Conservation (phyloP, 2,888 invertebrate species). For the Apomyelois bistriatella region DNA sequence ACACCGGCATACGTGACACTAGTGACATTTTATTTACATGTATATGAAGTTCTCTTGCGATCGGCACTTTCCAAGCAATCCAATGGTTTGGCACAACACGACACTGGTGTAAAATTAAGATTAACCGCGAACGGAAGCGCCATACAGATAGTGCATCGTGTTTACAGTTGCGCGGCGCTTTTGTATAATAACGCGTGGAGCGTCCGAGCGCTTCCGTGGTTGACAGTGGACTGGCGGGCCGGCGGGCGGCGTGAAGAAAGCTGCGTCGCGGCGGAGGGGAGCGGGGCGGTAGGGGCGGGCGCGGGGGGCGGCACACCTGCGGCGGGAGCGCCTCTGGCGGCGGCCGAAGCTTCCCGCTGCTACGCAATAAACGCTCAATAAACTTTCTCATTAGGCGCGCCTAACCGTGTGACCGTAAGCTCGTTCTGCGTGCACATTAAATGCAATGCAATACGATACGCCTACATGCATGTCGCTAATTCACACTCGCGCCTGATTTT, state of each 20-base stretch:
- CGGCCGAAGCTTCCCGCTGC: constrained; percentile 73
- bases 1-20: constrained; percentile 60
- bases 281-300: constrained; percentile 35
- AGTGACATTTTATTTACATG: constrained; percentile 65
- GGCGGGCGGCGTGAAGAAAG: constrained; percentile 26
- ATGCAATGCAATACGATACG: constrained; percentile 62
- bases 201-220: constrained; percentile 55
- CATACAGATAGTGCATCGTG: constrained; percentile 69
- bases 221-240: constrained; percentile 71
- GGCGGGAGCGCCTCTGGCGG: constrained; percentile 59
- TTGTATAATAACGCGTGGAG: constrained; percentile 30
- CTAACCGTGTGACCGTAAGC: constrained; percentile 78
- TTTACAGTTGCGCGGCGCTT: constrained; percentile 74
- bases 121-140: constrained; percentile 68
- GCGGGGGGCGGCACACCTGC: constrained; percentile 65
- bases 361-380: constrained; percentile 80
- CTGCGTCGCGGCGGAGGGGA: constrained; percentile 31
- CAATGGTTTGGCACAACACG: constrained; percentile 71
- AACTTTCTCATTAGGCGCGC: constrained; percentile 79
- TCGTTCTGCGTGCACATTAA: constrained; percentile 67
- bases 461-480: constrained; percentile 55
- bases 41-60: constrained; percentile 57
- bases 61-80: constrained; percentile 52
- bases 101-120: constrained; percentile 61
- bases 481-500: constrained; percentile 49